Evolutionary conservation across 2,888 invertebrate species (phyloP).

Genomic region (Syrphus vitripennis): DNA sequence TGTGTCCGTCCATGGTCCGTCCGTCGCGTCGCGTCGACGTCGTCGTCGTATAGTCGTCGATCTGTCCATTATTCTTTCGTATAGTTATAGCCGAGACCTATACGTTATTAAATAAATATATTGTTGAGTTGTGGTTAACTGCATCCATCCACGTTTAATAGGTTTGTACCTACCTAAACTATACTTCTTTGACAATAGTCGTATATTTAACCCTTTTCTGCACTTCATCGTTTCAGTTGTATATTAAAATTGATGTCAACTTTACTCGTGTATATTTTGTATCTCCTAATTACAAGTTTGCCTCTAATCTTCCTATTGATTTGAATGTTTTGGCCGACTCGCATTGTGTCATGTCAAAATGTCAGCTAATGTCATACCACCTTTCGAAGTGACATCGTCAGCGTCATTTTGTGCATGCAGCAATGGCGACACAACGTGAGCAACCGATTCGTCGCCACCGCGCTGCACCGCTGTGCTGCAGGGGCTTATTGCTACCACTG

Average conservation of each 20-base stretch:
- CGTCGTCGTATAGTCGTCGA: not conserved
- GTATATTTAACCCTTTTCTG: conserved; percentile 24
- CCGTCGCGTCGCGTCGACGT: conserved; percentile 4
- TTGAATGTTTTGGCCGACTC: conserved; percentile 67
- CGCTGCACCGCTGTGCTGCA: not conserved
- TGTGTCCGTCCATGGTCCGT: conserved; percentile 1
- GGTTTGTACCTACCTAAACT: not conserved
- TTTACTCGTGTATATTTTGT: conserved; percentile 44
- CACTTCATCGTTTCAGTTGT: conserved; percentile 28
- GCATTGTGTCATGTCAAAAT: conserved; percentile 70
- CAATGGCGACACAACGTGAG: conserved; percentile 18
- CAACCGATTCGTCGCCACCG: not conserved
- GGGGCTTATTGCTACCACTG: not conserved
- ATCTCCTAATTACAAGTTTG: conserved; percentile 70
- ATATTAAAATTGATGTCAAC: conserved; percentile 58
- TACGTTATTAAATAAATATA: not conserved
- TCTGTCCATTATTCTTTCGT: not conserved
- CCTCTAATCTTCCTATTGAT: conserved; percentile 60
- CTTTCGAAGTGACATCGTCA: conserved; percentile 66
- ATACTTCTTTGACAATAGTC: conserved; percentile 34
- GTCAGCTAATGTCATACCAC: conserved; percentile 70
- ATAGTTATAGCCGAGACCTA: not conserved
- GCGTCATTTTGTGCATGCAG: conserved; percentile 50
- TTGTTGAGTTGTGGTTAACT: conserved; percentile 51
- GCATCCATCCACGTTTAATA: conserved; percentile 37